phyloP scores from a whole-genome alignment of 2,113 vertebrate species.

The Myodes glareolus region DNA sequence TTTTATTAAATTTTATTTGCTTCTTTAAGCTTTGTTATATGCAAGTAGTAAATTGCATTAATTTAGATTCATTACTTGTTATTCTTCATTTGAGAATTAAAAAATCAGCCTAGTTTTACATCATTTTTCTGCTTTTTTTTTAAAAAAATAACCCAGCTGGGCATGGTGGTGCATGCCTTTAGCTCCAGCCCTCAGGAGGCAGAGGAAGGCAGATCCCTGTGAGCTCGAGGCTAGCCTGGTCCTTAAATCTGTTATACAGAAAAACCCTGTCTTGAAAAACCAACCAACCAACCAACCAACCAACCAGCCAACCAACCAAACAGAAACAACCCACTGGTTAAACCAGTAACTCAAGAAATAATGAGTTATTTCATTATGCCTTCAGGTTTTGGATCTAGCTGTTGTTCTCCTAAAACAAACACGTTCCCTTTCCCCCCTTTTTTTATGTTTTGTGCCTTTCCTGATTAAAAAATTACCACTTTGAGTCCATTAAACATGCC shows the following conservation, averaged over 20 bases:
- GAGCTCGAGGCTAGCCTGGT: too few species aligned
- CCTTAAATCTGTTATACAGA: too few species aligned
- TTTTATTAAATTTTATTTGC: conserved; percentile 43
- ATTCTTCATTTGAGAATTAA: conserved; percentile 6
- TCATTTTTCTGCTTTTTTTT: neutral
- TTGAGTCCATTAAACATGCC: neutral
- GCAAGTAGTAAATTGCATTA: neutral
- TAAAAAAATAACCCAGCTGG: too few species aligned
- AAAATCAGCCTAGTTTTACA: conserved; percentile 8
- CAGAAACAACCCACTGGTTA: neutral
- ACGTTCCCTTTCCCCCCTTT: neutral
- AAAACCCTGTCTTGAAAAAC: too few species aligned
- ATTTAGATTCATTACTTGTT: conserved; percentile 40
- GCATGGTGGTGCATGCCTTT: too few species aligned
- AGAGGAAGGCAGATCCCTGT: too few species aligned
- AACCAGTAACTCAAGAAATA: neutral
- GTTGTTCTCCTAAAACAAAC: conserved; percentile 2
- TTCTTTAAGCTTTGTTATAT: neutral
- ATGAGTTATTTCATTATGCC: neutral
- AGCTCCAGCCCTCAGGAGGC: too few species aligned
- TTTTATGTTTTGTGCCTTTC: neutral
- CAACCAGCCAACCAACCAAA: too few species aligned
- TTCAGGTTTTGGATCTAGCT: neutral
- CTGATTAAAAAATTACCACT: neutral
- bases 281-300: too few species aligned